Conservation (phyloP, 2,888 invertebrate genomes). For the Ornithoptera priamus region DNA sequence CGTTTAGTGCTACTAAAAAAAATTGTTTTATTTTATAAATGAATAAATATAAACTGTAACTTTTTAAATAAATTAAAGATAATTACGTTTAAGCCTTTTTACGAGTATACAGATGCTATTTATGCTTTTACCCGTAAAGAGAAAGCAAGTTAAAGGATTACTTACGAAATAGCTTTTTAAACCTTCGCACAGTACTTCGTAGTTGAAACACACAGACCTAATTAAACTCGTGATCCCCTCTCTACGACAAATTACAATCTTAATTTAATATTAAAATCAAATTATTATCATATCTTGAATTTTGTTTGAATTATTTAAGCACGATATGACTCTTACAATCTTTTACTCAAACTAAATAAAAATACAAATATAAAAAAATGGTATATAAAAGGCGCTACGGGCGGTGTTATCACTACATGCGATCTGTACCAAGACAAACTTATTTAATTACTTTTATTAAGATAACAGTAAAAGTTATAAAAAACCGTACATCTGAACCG, state of each 20-base stretch:
- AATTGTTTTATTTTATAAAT: no score
- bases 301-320: background rate
- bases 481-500: no score
- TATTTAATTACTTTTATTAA: no score
- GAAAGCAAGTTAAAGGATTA: constrained; percentile 18
- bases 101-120: background rate
- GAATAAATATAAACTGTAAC: background rate
- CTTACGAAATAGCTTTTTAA: constrained; percentile 23
- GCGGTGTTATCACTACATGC: no score
- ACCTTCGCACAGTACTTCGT: constrained; percentile 10
- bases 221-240: constrained; percentile 21
- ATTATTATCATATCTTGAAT: background rate
- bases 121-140: constrained; percentile 10
- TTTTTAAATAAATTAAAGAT: background rate
- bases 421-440: no score
- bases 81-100: background rate
- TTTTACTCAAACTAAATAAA: no score
- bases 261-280: background rate
- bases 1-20: no score
- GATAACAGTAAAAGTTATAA: no score
- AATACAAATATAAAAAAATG: no score
- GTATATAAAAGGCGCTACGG: no score
- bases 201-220: constrained; percentile 3
- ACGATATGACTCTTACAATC: no score
- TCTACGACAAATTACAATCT: constrained; percentile 4